Base-by-base conservation (phyloP, 2,888 invertebrate species). In the Thereva nobilitata region DNA sequence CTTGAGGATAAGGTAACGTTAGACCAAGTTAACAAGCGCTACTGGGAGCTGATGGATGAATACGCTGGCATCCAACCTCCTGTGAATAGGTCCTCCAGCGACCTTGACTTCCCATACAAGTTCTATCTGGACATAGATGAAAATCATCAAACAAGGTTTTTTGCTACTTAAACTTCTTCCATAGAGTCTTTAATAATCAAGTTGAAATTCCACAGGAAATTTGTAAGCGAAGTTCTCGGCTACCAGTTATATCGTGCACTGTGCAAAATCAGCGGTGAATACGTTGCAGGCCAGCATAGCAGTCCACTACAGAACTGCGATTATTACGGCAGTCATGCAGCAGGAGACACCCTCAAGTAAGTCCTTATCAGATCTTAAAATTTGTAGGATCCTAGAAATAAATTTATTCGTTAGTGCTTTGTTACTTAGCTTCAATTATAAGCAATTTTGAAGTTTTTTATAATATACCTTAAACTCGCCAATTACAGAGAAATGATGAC, bases 191-290 rank as follows among this genome's bases (percentile, higher is more conserved):
- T 23, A 23, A 40, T 49, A 9, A 9, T 23, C 38, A 23, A 1
- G 23, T 23, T 23, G 12, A 23, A 23, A 10, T 49, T 49, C 12
- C 68, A 23, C 77, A 87, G 88, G 74, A 89, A 89, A 77, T 87
- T 87, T 76, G 87, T 92, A 35, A 88, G 89, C 49, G 88, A 85
- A 76, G 86, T 94, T 40, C 81, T 93, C 42, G 93, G 93, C 80
- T 75, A 75, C 72, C 73, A 75, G 69, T 72, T 90, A 74, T 89
- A 89, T 75, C 83, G 86, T 72, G 83, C 86, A 0, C 78, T 89
- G 8, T 90, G 90, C 69, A 82, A 82, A 59, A 84, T 83, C 72
- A 87, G 88, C 37, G 86, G 86, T 0, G 82, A 89, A 74, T 87
- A 85, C 68, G 86, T 86, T 72, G 86, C 85, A 0, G 75, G 82